Percentiles rank a stretch among this genome's conserved stretches.
phyloP scores from a whole-genome alignment of 2,888 invertebrate genomes.

The Saturnia pavonia region DNA sequence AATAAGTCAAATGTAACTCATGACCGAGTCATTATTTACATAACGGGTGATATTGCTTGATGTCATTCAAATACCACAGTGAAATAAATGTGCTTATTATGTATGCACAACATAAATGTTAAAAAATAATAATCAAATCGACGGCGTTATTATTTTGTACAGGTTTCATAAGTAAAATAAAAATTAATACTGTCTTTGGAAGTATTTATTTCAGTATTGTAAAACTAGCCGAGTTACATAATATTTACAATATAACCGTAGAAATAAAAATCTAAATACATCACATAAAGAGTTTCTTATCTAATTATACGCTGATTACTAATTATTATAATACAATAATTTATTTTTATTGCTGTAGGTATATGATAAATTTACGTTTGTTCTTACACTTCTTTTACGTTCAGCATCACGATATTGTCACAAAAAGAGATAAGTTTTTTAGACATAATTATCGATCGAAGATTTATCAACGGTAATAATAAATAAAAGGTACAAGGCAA shows the following conservation, averaged over 20 bases:
- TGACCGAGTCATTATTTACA: no score
- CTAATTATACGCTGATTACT: slow-evolving; percentile 27
- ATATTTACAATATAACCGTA: slow-evolving; percentile 55
- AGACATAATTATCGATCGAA: not conserved
- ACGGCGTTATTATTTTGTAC: not conserved
- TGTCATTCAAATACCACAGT: no score
- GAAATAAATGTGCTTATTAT: no score
- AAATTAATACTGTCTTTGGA: slow-evolving; percentile 25
- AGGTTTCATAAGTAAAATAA: not conserved
- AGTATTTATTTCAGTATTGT: slow-evolving; percentile 41
- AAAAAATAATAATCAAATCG: no score
- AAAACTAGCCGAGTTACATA: slow-evolving; percentile 40
- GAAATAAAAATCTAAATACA: slow-evolving; percentile 46
- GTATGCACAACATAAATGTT: no score
- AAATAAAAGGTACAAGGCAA: not conserved
- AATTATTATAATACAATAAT: not conserved
- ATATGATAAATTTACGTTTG: not conserved
- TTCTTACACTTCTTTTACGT: not conserved
- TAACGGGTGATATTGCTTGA: no score
- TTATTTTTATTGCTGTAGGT: not conserved
- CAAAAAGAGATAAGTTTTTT: not conserved
- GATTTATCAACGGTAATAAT: not conserved
- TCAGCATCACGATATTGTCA: not conserved
- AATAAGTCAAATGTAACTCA: no score
- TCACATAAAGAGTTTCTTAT: slow-evolving; percentile 54